Evolutionary conservation across 2,113 vertebrate species (phyloP), one percentile per base, ranked within the genome.

Genomic region (Gymnocephalus cernua): DNA sequence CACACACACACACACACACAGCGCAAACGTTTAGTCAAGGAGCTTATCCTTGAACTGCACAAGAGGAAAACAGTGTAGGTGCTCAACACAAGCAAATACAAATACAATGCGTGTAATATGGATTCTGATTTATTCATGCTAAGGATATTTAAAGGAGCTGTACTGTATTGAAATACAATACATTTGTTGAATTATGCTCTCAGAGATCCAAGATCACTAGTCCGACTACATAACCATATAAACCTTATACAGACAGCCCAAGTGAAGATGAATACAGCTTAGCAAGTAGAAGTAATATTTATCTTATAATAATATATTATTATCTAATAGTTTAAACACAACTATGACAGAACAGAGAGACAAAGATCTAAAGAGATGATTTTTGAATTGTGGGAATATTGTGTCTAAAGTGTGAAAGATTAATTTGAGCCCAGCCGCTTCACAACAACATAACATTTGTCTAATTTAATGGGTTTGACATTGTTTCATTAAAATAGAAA

Each of bases 61-160:
- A 44, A 54, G 6, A 3, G 32, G 9, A 64, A 67, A 61, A 77
- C 3, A 44, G 47, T 29, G 2, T 14, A 5, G 32, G 18, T 16
- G 38, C 23, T 73, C 1, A 11, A 41, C 16, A 61, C 75, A 68
- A 61, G 35, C 19, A 77, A 71, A 59, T 29, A 0, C 19, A 77
- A 71, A 59, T 29, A 0, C 23, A 71, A 48, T 51, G 50, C 7
- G 25, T 50, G 25, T 65, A 14, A 38, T 35, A 53, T 19, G 18
- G 27, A 56, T 51, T 38, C 58, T 13, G 16, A 62, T 71, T 75
- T 74, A 66, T 72, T 77, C 44, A 72, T 15, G 35, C 13, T 29
- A 14, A 47, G 10, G n/a, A 21, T 61, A 23, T 25, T 47, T 16
- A 27, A 65, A 70, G 45, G 50, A 53, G 35, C 6, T 44, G 54